Conservation (phyloP, 2,113 vertebrate genomes). For the Tinamus guttatus region DNA sequence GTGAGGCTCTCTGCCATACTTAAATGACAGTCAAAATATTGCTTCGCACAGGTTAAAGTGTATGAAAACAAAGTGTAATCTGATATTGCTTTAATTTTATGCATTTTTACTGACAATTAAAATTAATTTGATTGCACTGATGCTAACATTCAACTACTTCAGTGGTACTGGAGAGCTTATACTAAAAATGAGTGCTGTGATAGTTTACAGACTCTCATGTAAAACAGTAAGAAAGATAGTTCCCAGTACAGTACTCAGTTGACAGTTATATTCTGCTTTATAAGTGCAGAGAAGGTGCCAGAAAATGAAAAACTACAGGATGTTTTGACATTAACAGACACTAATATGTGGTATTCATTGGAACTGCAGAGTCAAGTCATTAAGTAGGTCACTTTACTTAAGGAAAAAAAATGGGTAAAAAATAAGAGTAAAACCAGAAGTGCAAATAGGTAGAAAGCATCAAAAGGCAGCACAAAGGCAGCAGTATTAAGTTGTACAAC, state of each 20-base stretch:
- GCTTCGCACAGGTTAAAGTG: neutral
- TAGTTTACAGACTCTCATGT: neutral
- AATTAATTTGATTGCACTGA: conserved; percentile 13
- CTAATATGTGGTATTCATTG: neutral
- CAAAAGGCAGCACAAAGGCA: neutral
- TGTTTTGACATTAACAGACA: conserved; percentile 27
- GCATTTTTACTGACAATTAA: conserved; percentile 17
- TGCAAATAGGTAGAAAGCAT: neutral
- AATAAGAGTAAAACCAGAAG: neutral
- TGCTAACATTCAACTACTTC: neutral
- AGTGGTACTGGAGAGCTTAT: neutral
- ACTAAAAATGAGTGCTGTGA: neutral
- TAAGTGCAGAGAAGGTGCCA: neutral
- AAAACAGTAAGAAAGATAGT: neutral
- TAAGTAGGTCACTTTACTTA: conserved; percentile 38
- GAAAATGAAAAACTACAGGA: neutral
- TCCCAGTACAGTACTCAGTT: neutral
- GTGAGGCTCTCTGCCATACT: neutral
- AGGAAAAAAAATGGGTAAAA: neutral
- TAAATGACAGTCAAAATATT: conserved; percentile 36
- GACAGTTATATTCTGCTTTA: conserved; percentile 3
- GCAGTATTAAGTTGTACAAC: neutral
- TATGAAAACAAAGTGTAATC: conserved; percentile 15
- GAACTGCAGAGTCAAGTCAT: neutral
- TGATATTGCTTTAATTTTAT: conserved; percentile 10